A percentile compares a stretch with the other conserved stretches of the same genome.
Evolutionary conservation across 2,797 vertebrate genomes (phyloP).

Genomic region (Coregonus suidteri): DNA sequence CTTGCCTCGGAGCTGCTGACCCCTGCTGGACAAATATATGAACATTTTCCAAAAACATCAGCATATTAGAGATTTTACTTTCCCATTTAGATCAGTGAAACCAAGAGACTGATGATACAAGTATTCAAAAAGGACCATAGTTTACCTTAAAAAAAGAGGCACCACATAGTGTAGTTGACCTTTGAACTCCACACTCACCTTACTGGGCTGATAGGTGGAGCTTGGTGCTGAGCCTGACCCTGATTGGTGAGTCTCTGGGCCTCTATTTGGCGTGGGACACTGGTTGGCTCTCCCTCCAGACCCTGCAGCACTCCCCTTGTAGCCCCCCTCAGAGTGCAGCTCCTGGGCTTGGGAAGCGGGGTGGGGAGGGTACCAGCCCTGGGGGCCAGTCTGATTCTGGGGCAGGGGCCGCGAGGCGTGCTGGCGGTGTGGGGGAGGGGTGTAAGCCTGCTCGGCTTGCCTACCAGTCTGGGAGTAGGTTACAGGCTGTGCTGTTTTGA

Average conservation of each 20-base stretch:
- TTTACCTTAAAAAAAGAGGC: not conserved
- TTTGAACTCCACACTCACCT: conserved; percentile 56
- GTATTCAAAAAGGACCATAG: not conserved
- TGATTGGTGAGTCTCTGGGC: conserved; percentile 58
- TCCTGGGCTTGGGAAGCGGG: conserved; percentile 68
- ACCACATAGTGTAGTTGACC: too few relatives aligned
- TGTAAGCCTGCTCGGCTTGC: conserved; percentile 84
- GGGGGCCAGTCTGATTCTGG: conserved; percentile 56
- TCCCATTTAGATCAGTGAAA: not conserved
- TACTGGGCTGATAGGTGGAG: conserved; percentile 66
- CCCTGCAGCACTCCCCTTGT: conserved; percentile 60
- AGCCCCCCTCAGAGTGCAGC: conserved; percentile 68
- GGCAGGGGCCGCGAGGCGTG: conserved; percentile 61
- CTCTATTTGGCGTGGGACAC: conserved; percentile 64
- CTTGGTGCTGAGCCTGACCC: conserved; percentile 48
- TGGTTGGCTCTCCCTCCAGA: conserved; percentile 60
- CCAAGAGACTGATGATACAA: not conserved
- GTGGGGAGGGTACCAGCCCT: conserved; percentile 70
- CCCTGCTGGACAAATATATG: conserved; percentile 59
- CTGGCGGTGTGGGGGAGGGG: conserved; percentile 76
- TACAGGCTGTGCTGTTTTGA: conserved; percentile 88
- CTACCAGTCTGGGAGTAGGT: conserved; percentile 83
- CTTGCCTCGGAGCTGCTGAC: conserved; percentile 70
- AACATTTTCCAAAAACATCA: not conserved
- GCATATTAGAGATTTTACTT: too few relatives aligned